Base-by-base conservation (phyloP, 2,888 invertebrate species). In the Cheilosia impressa region DNA sequence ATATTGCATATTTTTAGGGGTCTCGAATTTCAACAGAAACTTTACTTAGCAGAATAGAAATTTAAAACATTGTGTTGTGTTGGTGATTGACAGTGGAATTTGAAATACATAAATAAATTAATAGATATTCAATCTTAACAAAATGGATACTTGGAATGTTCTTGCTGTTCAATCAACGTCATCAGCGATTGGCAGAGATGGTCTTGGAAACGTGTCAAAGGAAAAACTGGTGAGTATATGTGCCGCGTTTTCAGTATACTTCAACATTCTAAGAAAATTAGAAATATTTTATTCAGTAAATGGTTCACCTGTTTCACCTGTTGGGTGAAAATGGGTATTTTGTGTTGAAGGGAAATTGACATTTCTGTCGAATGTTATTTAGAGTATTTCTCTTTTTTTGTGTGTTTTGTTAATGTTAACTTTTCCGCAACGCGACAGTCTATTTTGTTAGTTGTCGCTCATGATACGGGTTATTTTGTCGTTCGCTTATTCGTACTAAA, bases 141-240 rank as follows among this genome's bases (percentile, higher is more conserved):
- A 47, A 31, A 73, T 96, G 96, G 95, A 95, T 93, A 95, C 94
- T 88, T 96, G 96, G 96, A 95, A 95, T 83, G 95, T 94, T 88
- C 92, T 96, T 90, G 94, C 94, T 88, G 94, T 94, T 88, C 94
- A 95, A 89, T 93, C 93, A 76, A 94, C 94, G 55, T 93, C 94
- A 60, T 94, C 95, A 84, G 95, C 95, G 19, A 94, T 96, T 89
- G 94, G 94, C 77, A 94, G 96, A 88, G 96, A 96, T 93, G 96
- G 89, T 82, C 79, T 88, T 66, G 89, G 87, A 76, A 82, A 88
- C 65, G 87, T 84, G 57, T 89, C 89, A 47, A 91, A 90, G 87
- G 91, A 91, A 83, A 90, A 91, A 88, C 88, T 91, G 89, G 91
- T 91, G 85, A 91, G 91, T 91, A 38, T 91, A 38, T 69, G 60